Conservation (phyloP, 2,888 invertebrate genomes). For the Drosophila anomelani region DNA sequence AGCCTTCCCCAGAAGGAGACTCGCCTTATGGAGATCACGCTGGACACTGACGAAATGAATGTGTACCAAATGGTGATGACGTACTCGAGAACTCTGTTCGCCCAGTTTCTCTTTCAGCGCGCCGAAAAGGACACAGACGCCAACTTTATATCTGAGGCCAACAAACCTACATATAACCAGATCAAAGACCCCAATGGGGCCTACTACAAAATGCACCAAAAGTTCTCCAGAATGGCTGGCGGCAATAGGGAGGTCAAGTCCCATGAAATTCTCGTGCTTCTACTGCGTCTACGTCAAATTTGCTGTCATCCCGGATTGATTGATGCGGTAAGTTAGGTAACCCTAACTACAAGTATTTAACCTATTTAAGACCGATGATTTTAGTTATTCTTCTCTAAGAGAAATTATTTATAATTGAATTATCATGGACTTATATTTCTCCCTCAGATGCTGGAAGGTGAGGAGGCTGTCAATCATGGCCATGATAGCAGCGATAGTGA, state of each 20-base stretch:
- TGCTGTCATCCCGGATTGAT: constrained; percentile 96
- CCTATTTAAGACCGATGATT: neutral
- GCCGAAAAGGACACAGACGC: constrained; percentile 87
- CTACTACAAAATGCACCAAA: constrained; percentile 88
- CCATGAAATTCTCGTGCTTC: constrained; percentile 91
- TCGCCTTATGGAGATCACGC: constrained; percentile 87
- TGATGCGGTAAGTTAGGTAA: constrained; percentile 85
- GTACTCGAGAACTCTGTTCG: constrained; percentile 90
- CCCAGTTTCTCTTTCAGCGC: constrained; percentile 90
- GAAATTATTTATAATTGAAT: too few species aligned
- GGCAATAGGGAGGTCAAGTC: constrained; percentile 87
- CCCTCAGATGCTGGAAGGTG: constrained; percentile 86
- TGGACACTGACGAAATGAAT: constrained; percentile 89
- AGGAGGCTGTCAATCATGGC: constrained; percentile 66
- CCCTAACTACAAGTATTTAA: too few species aligned
- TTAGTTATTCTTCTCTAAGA: neutral
- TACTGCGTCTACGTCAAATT: constrained; percentile 94
- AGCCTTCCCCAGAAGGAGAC: constrained; percentile 87
- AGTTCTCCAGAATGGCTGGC: constrained; percentile 87
- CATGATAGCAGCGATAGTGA: constrained; percentile 82
- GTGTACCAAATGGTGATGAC: constrained; percentile 91
- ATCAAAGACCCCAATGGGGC: constrained; percentile 84
- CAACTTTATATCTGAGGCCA: constrained; percentile 70
- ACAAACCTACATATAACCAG: constrained; percentile 81
- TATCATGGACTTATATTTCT: neutral